These are phyloP conservation scores for Vipera ursinii DNA, from an alignment of 2,797 vertebrate species.

Conservation along the genomic window DNA sequence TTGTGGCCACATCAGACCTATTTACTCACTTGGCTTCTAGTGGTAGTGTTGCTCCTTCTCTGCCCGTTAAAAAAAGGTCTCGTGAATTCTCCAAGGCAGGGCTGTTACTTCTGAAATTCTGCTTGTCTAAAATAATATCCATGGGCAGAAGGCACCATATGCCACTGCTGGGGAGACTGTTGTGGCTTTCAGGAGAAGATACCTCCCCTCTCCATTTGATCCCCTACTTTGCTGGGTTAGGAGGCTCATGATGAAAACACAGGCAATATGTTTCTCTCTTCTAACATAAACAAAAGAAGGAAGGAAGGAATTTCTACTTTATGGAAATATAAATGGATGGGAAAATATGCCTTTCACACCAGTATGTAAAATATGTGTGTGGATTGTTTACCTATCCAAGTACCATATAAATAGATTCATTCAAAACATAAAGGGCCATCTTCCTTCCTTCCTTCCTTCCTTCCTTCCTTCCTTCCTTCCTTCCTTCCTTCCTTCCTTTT, in stretches of 20 bases:
- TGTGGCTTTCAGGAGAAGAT: background rate
- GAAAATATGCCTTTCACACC: background rate
- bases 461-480: background rate
- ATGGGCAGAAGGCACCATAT: no score
- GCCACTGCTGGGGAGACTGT: background rate
- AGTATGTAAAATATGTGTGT: background rate
- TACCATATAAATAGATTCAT: background rate
- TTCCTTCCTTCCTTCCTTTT: fast-evolving
- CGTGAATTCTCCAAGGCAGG: background rate
- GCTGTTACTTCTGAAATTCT: background rate
- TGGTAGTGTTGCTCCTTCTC: background rate
- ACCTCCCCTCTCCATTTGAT: background rate
- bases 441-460: background rate
- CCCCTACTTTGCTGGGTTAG: background rate
- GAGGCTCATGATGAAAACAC: background rate
- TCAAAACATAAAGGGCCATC: background rate
- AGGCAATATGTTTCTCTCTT: background rate
- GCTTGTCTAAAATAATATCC: background rate
- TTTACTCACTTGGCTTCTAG: background rate
- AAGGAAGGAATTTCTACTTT: background rate
- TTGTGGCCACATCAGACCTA: background rate
- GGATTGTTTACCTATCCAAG: background rate
- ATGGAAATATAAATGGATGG: background rate
- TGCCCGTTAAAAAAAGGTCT: background rate
- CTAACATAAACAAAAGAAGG: background rate